Conservation (phyloP, 2,797 vertebrate genomes). For the Acanthiza pusilla region DNA sequence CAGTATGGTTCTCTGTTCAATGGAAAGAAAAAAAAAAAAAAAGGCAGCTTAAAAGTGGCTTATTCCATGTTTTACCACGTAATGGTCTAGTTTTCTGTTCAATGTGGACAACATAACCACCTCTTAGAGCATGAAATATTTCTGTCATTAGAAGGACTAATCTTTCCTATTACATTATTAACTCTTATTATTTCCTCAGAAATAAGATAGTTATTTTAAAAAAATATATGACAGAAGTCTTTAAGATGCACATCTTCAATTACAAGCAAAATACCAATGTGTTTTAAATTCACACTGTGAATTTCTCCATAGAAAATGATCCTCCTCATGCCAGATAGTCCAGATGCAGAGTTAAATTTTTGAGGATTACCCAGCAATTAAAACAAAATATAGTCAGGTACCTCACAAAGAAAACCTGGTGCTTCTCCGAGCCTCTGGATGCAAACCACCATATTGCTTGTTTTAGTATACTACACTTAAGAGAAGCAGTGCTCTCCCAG, state of each 20-base stretch:
- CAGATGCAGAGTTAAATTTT: not conserved
- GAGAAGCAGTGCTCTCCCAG: not conserved
- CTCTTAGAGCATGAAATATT: not conserved
- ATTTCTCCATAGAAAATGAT: not conserved
- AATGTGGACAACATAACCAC: not conserved
- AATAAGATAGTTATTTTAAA: not conserved
- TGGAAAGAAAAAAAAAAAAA: not conserved
- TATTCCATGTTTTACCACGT: not conserved
- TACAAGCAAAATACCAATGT: not conserved
- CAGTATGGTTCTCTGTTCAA: not conserved
- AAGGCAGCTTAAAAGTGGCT: not conserved
- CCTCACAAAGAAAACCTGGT: not conserved
- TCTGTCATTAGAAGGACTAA: not conserved
- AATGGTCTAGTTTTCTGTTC: not conserved
- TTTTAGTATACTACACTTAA: not conserved
- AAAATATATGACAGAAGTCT: not conserved
- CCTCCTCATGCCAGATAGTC: not conserved
- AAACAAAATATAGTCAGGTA: not conserved
- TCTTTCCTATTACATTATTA: not conserved
- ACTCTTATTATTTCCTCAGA: not conserved
- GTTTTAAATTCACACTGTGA: not conserved
- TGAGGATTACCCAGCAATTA: not conserved
- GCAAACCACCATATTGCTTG: not conserved
- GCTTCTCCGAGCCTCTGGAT: not conserved
- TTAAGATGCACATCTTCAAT: not conserved